Base-by-base conservation (phyloP, 2,888 invertebrate species). In the Oscheius sp. region DNA sequence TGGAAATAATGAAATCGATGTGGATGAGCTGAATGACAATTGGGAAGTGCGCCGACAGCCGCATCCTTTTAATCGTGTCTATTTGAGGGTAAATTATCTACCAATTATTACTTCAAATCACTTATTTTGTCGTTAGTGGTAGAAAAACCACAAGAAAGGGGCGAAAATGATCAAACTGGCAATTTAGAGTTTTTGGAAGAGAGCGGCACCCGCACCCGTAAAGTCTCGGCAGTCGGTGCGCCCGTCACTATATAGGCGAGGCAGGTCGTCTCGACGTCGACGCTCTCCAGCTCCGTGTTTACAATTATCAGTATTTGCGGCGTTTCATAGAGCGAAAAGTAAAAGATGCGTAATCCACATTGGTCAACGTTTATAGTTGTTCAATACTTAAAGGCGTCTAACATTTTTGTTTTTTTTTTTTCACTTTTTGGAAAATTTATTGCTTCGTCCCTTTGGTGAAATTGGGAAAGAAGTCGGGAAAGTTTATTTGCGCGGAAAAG, bases 251-350 rank as follows among this genome's bases (percentile, higher is more conserved):
- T 58, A 58, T 58, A 58, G 58, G 27, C n/a, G 27, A 49, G 21
- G n/a, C n/a, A 13, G 9, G 25, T 9, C 12, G 7, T 58, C 2
- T 18, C 27, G 58, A 16, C 13, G 27, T 13, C 35, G 12, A 2
- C 63, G 63, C 63, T 63, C 63, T 46, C 41, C 63, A 63, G 63
- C 63, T 63, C 63, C 63, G 63, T 45, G 45, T 63, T 23, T 45
- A 45, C 43, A 45, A 41, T 43, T 12, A 23, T 43, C 16, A 43
- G 43, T 63, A 45, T n/a, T 43, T 63, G 63, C 63, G 63, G 63
- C 63, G 63, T 63, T 63, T 63, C 46, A 46, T 46, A 25, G 63
- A 63, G 63, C 63, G 63, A 23, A 63, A 25, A 63, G 1, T 35
- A 21, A 23, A 45, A 35, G 23, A 46, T 23, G n/a, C 25, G 9